phyloP scores from a whole-genome alignment of 37 sponge, comb jelly and placozoan species.

The Hexactinellida sp. region DNA sequence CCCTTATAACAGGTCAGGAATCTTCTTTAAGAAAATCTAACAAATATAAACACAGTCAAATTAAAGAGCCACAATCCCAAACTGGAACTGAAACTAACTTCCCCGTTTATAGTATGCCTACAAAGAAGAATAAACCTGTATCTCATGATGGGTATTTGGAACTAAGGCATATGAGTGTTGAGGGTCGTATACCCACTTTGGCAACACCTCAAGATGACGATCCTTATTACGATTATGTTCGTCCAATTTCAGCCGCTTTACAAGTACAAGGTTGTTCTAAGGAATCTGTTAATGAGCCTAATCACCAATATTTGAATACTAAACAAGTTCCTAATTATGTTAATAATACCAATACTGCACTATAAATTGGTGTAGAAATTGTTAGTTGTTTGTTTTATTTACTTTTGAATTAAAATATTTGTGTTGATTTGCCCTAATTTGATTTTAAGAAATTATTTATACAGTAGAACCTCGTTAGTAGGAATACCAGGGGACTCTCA shows the following conservation, averaged over 20 bases:
- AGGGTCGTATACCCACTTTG: not conserved
- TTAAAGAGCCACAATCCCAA: not conserved
- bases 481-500: no score
- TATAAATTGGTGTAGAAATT: no score
- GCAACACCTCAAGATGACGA: not conserved
- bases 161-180: not conserved
- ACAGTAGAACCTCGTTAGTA: no score
- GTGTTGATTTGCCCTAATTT: no score
- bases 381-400: no score
- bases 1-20: not conserved
- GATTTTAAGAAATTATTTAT: no score
- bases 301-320: not conserved
- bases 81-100: not conserved
- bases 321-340: not conserved
- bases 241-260: not conserved
- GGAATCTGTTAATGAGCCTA: not conserved
- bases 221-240: not conserved
- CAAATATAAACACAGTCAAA: not conserved
- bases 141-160: not conserved
- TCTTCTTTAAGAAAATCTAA: not conserved
- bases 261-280: not conserved
- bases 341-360: not conserved
- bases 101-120: not conserved
- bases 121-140: not conserved
- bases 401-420: no score